Evolutionary conservation across 2,797 vertebrate genomes (phyloP), one percentile per base, ranked within the genome.

Genomic region (Lemur catta): DNA sequence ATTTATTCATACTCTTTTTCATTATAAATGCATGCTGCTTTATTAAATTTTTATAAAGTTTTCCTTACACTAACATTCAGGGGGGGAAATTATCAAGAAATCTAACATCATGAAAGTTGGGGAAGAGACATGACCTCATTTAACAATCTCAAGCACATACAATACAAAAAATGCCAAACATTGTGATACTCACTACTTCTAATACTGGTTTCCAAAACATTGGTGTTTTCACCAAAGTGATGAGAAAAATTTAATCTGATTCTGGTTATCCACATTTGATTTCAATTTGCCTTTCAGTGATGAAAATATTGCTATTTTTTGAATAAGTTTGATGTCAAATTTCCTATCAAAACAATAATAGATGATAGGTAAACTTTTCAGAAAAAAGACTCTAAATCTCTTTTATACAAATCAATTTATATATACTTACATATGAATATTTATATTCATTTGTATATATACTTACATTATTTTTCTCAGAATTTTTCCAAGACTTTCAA

Each of bases 291-390:
- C 5, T 85, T 92, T 85, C 18, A 17, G 17, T 57, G 63, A 33
- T 96, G 38, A 91, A 93, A 93, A 43, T 38, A 79, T 22, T 75
- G 20, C 18, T 74, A n/a, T 67, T 87, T 63, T 74, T 69, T 72
- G 26, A 65, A 85, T 4, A 90, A 71, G 1, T 82, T 46, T 82
- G 30, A 72, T 85, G 9, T 26, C 55, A 72, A 67, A 59, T 74
- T n/a, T 0, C 1, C 8, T 74, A 67, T 78, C 14, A 55, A 71
- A 92, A 52, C 13, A 69, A 4, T 7, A 75, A 48, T 35, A 43
- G 3, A 15, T 17, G 0, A 33, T 24, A 20, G 46, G 7, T 71
- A 75, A 84, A 57, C 48, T 38, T 75, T 72, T 86, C 65, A 59
- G 30, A 22, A 84, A 89, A 87, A 84, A 57, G 9, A 82, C 2